Percentiles rank a stretch among this genome's conserved stretches.
Conservation (phyloP, 2,888 invertebrate species). For the Lampropteryx suffumata region DNA sequence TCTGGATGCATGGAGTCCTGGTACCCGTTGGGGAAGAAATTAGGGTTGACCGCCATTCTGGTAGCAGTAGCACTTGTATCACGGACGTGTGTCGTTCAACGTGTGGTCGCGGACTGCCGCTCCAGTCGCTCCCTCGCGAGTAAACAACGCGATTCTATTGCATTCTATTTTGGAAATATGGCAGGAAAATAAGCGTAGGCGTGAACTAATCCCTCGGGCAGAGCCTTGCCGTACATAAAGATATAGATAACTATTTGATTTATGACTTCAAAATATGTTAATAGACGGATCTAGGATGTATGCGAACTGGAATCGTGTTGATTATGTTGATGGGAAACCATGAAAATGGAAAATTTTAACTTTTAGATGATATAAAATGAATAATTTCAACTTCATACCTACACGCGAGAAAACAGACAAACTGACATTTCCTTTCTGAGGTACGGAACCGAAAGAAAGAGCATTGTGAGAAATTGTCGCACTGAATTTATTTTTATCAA, state of each 20-base stretch:
- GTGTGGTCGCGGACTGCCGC: slow-evolving; percentile 70
- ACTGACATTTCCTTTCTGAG: too few relatives aligned
- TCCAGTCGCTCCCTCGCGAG: slow-evolving; percentile 71
- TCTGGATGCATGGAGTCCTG: slow-evolving; percentile 80
- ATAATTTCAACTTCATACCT: too few relatives aligned
- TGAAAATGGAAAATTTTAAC: too few relatives aligned
- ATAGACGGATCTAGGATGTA: too few relatives aligned
- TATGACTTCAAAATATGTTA: slow-evolving; percentile 35
- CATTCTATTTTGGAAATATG: slow-evolving; percentile 82
- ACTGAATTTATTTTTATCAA: too few relatives aligned
- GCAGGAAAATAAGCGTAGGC: slow-evolving; percentile 67
- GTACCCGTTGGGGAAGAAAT: slow-evolving; percentile 81
- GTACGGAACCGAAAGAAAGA: too few relatives aligned
- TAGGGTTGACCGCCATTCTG: slow-evolving; percentile 71
- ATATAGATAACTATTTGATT: slow-evolving; percentile 36
- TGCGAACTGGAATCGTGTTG: too few relatives aligned
- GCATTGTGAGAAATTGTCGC: too few relatives aligned
- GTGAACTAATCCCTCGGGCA: slow-evolving; percentile 66
- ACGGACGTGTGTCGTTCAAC: slow-evolving; percentile 70
- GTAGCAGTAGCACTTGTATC: slow-evolving; percentile 57
- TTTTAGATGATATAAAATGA: too few relatives aligned
- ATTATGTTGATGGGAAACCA: too few relatives aligned
- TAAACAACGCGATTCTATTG: slow-evolving; percentile 79
- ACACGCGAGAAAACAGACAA: too few relatives aligned
- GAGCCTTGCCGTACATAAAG: slow-evolving; percentile 60